phyloP scores from a whole-genome alignment of 1,140 invertebrate species.

The Archegozetes longisetosus region DNA sequence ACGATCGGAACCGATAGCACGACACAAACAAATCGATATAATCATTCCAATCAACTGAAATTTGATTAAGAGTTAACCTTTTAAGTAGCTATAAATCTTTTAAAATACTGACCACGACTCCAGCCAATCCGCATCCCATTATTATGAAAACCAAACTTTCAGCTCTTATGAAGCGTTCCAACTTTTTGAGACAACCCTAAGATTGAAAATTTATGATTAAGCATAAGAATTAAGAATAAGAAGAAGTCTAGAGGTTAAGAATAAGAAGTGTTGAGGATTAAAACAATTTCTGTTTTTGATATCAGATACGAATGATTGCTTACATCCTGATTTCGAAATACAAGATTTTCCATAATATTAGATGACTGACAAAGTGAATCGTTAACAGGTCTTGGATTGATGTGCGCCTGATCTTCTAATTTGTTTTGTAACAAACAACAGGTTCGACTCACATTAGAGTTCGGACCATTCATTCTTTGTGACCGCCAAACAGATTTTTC shows the following conservation, averaged over 20 bases:
- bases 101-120: conserved; percentile 3
- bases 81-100: neutral
- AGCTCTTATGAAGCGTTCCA: conserved; percentile 57
- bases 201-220: too few species aligned
- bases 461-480: neutral
- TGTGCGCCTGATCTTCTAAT: conserved; percentile 40
- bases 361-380: conserved; percentile 49
- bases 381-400: conserved; percentile 56
- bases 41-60: neutral
- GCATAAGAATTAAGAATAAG: conserved; percentile 5
- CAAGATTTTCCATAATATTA: conserved; percentile 26
- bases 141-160: conserved; percentile 52
- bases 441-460: conserved; percentile 46
- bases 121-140: conserved; percentile 32
- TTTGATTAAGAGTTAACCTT: neutral
- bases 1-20: neutral
- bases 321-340: conserved; percentile 18
- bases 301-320: neutral
- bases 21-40: conserved; percentile 11
- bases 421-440: conserved; percentile 54
- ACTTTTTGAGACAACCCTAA: conserved; percentile 47
- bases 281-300: conserved; percentile 6
- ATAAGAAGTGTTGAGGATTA: neutral
- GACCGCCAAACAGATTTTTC: conserved; percentile 54
- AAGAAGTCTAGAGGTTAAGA: too few species aligned